phyloP scores from a whole-genome alignment of 2,888 invertebrate species.

The Aphrophora alni region DNA sequence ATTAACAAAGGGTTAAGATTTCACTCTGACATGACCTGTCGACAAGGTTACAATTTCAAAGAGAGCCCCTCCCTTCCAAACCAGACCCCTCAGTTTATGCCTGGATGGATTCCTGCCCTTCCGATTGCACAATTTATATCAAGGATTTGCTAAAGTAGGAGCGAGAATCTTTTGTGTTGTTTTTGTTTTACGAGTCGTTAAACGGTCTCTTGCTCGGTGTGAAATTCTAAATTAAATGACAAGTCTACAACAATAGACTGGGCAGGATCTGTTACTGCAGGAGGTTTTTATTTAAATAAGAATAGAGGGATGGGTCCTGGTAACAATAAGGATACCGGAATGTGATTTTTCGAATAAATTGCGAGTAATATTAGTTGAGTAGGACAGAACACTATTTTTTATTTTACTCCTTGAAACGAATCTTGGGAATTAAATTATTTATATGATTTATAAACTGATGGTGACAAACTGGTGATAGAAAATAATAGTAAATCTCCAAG shows the following conservation, averaged over 20 bases:
- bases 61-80: background rate
- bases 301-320: background rate
- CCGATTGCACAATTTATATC: background rate
- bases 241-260: background rate
- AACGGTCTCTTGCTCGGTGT: background rate
- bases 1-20: slow-evolving; percentile 9
- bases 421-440: too few relatives aligned
- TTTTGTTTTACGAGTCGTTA: background rate
- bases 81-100: background rate
- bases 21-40: background rate
- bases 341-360: too few relatives aligned
- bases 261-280: background rate
- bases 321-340: too few relatives aligned
- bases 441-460: too few relatives aligned
- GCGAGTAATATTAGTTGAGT: too few relatives aligned
- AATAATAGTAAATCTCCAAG: too few relatives aligned
- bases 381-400: too few relatives aligned
- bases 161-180: background rate
- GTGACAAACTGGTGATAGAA: too few relatives aligned
- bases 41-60: slow-evolving; percentile 3
- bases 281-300: background rate
- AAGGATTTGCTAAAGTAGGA: background rate
- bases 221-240: background rate
- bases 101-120: background rate
- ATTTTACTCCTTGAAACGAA: too few relatives aligned